Conservation (phyloP, 2,888 invertebrate species). For the Polydesmus complanatus region DNA sequence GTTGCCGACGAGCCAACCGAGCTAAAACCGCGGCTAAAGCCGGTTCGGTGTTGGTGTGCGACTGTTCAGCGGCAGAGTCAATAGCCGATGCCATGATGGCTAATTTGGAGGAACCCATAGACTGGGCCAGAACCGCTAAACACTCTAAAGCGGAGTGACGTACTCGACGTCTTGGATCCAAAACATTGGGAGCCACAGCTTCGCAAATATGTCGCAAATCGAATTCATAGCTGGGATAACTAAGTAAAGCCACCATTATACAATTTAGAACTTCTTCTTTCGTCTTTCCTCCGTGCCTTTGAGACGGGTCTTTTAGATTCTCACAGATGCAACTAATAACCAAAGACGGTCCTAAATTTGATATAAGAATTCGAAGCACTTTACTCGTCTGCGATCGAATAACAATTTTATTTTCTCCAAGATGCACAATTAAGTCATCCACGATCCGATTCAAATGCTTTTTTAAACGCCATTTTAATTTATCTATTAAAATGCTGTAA, state of each 20-base stretch:
- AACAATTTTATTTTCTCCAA: slow-evolving; percentile 39
- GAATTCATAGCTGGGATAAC: slow-evolving; percentile 63
- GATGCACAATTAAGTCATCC: slow-evolving; percentile 34
- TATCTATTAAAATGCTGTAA: slow-evolving; percentile 33
- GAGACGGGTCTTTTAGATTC: slow-evolving; percentile 26
- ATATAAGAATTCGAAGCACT: slow-evolving; percentile 39
- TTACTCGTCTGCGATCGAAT: slow-evolving; percentile 38
- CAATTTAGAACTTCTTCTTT: slow-evolving; percentile 61
- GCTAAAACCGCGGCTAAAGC: slow-evolving; percentile 53
- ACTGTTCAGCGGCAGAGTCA: slow-evolving; percentile 31
- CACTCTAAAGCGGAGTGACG: slow-evolving; percentile 65
- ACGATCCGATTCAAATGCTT: slow-evolving; percentile 36
- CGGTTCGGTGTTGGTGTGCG: slow-evolving; percentile 30
- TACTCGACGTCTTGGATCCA: slow-evolving; percentile 55
- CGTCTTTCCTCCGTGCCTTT: slow-evolving; percentile 41
- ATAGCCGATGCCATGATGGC: slow-evolving; percentile 43
- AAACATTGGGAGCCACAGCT: slow-evolving; percentile 35
- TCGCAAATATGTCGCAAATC: slow-evolving; percentile 38
- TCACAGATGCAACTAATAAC: slow-evolving; percentile 41
- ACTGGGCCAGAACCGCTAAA: slow-evolving; percentile 60
- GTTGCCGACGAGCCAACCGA: slow-evolving; percentile 54
- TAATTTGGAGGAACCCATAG: slow-evolving; percentile 42
- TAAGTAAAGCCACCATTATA: slow-evolving; percentile 58
- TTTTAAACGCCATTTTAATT: slow-evolving; percentile 32
- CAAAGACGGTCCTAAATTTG: slow-evolving; percentile 37